Evolutionary conservation across 1,140 invertebrate genomes (phyloP).

Genomic region (Maniola jurtina): DNA sequence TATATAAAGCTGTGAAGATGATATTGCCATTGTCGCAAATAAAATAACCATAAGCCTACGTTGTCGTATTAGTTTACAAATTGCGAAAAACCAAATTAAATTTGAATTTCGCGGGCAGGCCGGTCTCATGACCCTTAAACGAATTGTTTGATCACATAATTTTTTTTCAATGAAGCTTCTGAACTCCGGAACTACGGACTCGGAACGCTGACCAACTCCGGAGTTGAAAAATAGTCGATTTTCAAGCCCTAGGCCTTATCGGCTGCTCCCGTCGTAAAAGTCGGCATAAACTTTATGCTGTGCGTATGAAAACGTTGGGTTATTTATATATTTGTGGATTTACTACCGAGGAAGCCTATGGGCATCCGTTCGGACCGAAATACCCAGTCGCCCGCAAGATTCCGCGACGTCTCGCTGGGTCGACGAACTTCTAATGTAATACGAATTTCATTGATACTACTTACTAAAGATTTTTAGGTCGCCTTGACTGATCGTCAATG

Average conservation of each 20-base stretch:
- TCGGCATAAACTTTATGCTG: conserved; percentile 52
- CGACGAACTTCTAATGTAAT: conserved; percentile 58
- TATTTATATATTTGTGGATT: conserved; percentile 71
- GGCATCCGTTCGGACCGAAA: conserved; percentile 66
- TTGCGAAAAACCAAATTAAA: too few species aligned
- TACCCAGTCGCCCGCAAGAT: conserved; percentile 63
- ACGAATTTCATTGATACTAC: conserved; percentile 15
- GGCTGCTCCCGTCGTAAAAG: conserved; percentile 54
- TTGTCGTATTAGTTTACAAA: too few species aligned
- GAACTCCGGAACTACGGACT: too few species aligned
- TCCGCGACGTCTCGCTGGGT: conserved; percentile 70
- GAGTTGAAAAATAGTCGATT: too few species aligned
- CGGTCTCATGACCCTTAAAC: too few species aligned
- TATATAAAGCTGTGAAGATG: too few species aligned
- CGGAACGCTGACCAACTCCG: too few species aligned
- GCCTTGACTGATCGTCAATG: conserved; percentile 25
- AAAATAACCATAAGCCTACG: too few species aligned
- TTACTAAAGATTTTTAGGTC: conserved; percentile 20
- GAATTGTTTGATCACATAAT: too few species aligned
- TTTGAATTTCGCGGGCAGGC: too few species aligned
- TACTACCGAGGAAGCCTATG: conserved; percentile 63
- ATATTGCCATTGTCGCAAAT: too few species aligned
- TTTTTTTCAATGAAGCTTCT: too few species aligned
- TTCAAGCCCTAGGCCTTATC: conserved; percentile 39
- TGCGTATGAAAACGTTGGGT: conserved; percentile 49